Base-by-base conservation (phyloP, 2,113 vertebrate species). In the Prietella phreatophila region DNA sequence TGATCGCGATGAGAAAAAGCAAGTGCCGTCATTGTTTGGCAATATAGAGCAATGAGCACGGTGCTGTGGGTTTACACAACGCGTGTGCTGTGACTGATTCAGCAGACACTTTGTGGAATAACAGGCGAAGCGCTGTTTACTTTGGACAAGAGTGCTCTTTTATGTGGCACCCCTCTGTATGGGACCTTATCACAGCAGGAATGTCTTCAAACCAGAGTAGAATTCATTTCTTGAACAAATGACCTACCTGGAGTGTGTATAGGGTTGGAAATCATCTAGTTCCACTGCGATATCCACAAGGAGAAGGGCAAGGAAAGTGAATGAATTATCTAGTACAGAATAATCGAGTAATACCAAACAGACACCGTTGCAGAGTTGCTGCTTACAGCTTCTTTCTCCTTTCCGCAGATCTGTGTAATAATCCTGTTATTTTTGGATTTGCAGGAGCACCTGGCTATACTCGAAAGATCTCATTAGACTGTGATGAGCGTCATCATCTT, bases 401-500 rank as follows among this genome's bases (percentile, higher is more conserved):
- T 87, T 92, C 85, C 89, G 86, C 15, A 67, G 63, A 25, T 92
- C 73, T 85, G 19, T 84, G 36, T 86, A 39, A 76, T 88, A 83
- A 87, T 63, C n/a, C 65, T 78, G 58, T 83, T 89, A 58, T 85
- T 86, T 88, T 90, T 94, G 91, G 93, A 90, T 94, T 91, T 90
- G 88, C 93, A 95, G 95, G 93, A 93, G 90, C 88, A 92, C 91
- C 93, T 93, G 90, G 89, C 91, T 91, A 91, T 92, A 95, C 94
- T 94, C 94, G 82, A 89, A 93, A 94, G 93, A 93, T 94, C 93
- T 93, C 86, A 95, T 95, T 94, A 93, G 92, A 91, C 93, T 95
- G 95, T 94, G 93, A 96, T 96, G 95, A 96, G 92, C 93, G 94
- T 93, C 94, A 91, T 89, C 92, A 89, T 94, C 92, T 92, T 90